phyloP scores from a whole-genome alignment of 2,113 vertebrate genomes.

The Prochilodus magdalenae region DNA sequence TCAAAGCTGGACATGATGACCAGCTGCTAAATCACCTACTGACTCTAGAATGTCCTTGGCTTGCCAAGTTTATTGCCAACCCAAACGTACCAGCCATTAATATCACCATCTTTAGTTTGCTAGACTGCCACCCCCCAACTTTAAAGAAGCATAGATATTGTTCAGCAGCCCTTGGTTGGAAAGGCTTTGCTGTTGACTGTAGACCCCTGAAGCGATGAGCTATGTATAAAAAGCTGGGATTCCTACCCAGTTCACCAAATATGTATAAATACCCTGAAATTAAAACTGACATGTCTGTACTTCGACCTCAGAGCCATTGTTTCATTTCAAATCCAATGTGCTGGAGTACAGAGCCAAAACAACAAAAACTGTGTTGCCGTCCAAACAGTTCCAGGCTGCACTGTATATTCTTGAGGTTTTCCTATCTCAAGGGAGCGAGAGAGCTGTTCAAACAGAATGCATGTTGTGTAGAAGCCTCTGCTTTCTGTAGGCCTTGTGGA shows the following conservation, averaged over 20 bases:
- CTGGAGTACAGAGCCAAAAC: neutral
- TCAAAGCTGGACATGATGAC: neutral
- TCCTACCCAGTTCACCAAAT: neutral
- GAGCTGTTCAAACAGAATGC: conserved; percentile 17
- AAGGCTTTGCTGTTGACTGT: neutral
- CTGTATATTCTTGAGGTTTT: conserved; percentile 6
- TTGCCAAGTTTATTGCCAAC: neutral
- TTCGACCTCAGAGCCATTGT: neutral
- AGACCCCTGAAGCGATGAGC: no score
- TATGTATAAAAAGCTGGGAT: neutral
- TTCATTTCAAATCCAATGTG: neutral
- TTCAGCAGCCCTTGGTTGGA: neutral
- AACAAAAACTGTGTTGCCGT: conserved; percentile 5
- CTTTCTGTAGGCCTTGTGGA: neutral
- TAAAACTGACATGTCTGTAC: neutral
- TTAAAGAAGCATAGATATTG: no score
- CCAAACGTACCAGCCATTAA: neutral
- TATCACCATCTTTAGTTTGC: no score
- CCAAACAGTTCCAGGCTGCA: neutral
- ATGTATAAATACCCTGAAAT: neutral
- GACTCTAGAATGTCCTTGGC: neutral
- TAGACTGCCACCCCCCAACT: no score
- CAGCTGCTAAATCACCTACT: neutral
- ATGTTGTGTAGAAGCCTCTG: conserved; percentile 17
- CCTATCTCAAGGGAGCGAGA: neutral